Percentiles rank a stretch among this genome's conserved stretches.
phyloP scores from a whole-genome alignment of 2,888 invertebrate genomes.

The Endotricha flammealis region DNA sequence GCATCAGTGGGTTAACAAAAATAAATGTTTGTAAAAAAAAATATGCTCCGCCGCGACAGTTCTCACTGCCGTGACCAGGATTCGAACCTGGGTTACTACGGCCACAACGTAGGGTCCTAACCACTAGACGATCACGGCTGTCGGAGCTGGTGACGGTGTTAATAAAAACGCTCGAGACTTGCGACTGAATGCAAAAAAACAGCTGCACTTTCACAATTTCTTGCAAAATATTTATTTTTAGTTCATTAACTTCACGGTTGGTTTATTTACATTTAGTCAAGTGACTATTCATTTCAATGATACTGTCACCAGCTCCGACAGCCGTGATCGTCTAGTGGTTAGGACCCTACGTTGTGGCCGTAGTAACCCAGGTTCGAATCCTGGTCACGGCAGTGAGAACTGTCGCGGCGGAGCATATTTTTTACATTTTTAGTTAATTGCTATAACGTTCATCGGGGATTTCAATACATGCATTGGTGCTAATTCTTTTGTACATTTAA shows the following conservation, averaged over 20 bases:
- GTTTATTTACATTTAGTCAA: too few species aligned
- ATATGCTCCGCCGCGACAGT: constrained; percentile 44
- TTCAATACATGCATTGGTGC: too few species aligned
- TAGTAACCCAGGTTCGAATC: constrained; percentile 81
- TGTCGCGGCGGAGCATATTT: constrained; percentile 41
- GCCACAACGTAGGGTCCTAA: constrained; percentile 82
- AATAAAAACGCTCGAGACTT: constrained; percentile 13
- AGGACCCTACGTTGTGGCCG: constrained; percentile 82
- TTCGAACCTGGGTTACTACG: constrained; percentile 82
- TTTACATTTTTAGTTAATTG: too few species aligned
- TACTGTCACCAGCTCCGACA: constrained; percentile 44
- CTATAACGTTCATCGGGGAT: too few species aligned
- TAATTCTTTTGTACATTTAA: too few species aligned
- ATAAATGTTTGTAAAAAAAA: constrained; percentile 18
- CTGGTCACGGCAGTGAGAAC: constrained; percentile 57
- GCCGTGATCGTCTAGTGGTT: constrained; percentile 83
- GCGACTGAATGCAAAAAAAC: constrained; percentile 3
- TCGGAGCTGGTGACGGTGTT: constrained; percentile 31
- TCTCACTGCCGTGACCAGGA: constrained; percentile 57
- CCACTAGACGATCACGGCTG: constrained; percentile 82
- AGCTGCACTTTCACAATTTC: constrained; percentile 2
- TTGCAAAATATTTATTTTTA: too few species aligned
- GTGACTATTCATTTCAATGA: too few species aligned
- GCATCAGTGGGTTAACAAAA: too few species aligned
- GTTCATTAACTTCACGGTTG: too few species aligned